A percentile compares a stretch with the other conserved stretches of the same genome.
Conservation (phyloP, 1,140 invertebrate genomes). For the Zaprionus nigranus region DNA sequence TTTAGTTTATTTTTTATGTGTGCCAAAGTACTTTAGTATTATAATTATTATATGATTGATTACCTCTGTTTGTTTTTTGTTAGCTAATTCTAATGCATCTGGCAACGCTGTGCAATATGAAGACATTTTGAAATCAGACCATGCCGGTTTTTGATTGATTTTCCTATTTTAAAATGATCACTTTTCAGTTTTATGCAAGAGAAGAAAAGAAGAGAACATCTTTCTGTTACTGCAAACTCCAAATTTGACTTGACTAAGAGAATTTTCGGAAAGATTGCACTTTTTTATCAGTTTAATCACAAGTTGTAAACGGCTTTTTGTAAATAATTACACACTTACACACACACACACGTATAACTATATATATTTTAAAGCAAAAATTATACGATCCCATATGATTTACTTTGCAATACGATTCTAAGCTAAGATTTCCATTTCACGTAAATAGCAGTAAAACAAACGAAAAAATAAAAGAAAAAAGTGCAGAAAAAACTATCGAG, state of each 20-base stretch:
- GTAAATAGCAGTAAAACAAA: constrained; percentile 44
- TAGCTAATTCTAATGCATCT: constrained; percentile 66
- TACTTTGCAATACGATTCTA: constrained; percentile 63
- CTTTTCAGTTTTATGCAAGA: constrained; percentile 14
- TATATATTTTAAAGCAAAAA: constrained; percentile 17
- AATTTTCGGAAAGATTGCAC: background rate
- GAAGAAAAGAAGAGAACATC: background rate
- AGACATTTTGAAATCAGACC: constrained; percentile 9
- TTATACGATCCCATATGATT: constrained; percentile 40
- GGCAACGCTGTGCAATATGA: constrained; percentile 67
- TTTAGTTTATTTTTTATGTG: constrained; percentile 62
- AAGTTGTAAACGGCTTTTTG: constrained; percentile 1
- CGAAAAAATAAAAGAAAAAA: constrained; percentile 9
- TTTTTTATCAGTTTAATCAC: background rate
- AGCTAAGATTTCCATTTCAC: constrained; percentile 72
- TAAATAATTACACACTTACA: constrained; percentile 9
- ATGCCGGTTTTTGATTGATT: background rate
- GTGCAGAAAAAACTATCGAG: background rate
- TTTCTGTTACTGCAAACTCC: background rate
- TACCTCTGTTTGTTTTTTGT: constrained; percentile 49
- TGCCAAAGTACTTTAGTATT: constrained; percentile 74
- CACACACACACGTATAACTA: constrained; percentile 21
- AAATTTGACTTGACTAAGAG: background rate
- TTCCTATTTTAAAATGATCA: background rate
- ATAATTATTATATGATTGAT: constrained; percentile 39